Evolutionary conservation across 2,888 invertebrate genomes (phyloP).

Genomic region (Athalia circularis): DNA sequence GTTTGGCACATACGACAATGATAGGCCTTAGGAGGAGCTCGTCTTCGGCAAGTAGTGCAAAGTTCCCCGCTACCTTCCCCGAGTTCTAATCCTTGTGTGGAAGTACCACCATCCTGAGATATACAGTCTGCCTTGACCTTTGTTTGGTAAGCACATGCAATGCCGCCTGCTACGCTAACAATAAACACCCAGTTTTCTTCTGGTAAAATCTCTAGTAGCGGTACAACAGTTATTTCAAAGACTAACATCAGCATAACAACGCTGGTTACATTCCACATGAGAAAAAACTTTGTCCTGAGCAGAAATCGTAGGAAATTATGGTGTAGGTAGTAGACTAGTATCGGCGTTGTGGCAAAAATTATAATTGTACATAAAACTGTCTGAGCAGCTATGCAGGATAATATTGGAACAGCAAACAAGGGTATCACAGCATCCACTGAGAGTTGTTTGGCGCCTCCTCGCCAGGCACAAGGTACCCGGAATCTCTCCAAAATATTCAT

Average conservation of each 20-base stretch:
- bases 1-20: conserved; percentile 90
- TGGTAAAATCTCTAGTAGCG: conserved; percentile 82
- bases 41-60: conserved; percentile 80
- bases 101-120: conserved; percentile 58
- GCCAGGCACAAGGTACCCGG: conserved; percentile 63
- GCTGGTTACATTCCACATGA: conserved; percentile 84
- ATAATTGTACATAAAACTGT: conserved; percentile 66
- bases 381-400: conserved; percentile 69
- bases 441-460: conserved; percentile 69
- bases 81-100: conserved; percentile 63
- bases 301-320: conserved; percentile 69
- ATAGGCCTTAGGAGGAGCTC: conserved; percentile 82
- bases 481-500: conserved; percentile 65
- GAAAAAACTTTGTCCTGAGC: conserved; percentile 83
- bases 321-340: conserved; percentile 69
- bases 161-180: conserved; percentile 74
- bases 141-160: conserved; percentile 73
- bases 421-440: conserved; percentile 71
- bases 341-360: conserved; percentile 66
- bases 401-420: conserved; percentile 66
- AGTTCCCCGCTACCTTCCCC: conserved; percentile 70
- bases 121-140: conserved; percentile 63
- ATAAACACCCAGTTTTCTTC: conserved; percentile 80
- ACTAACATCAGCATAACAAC: conserved; percentile 80
- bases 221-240: conserved; percentile 84